Evolutionary conservation across 2,113 vertebrate species (phyloP).

Genomic region (Balaeniceps rex): DNA sequence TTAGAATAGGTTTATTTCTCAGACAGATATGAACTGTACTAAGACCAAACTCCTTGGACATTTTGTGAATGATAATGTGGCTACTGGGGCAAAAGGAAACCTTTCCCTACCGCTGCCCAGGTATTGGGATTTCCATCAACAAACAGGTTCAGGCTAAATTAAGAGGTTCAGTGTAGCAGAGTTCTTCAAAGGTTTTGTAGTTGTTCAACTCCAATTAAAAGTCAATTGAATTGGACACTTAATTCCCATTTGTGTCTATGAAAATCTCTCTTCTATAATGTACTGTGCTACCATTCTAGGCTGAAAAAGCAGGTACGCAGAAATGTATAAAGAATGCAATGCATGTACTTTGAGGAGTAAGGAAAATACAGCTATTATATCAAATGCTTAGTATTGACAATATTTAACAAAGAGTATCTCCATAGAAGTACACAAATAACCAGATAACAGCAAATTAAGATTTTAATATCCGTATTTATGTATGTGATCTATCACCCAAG

Average conservation of each 20-base stretch:
- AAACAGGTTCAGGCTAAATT: constrained; percentile 23
- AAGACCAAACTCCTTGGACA: neutral
- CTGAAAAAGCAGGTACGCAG: neutral
- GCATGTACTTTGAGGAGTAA: neutral
- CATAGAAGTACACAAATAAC: neutral
- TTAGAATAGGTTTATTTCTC: neutral
- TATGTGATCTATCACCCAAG: neutral
- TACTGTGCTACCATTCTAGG: neutral
- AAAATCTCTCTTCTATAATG: constrained; percentile 16
- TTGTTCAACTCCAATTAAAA: constrained; percentile 40
- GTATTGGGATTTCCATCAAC: constrained; percentile 18
- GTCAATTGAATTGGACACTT: constrained; percentile 29
- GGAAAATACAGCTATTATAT: neutral
- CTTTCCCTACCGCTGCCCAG: neutral
- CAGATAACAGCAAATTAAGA: neutral
- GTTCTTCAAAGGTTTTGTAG: constrained; percentile 37
- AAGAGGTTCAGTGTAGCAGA: neutral
- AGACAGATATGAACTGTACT: neutral
- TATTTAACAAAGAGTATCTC: neutral
- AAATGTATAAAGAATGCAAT: neutral
- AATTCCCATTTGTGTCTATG: constrained; percentile 41
- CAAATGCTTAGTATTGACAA: neutral
- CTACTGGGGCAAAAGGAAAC: neutral
- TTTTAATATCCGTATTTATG: neutral
- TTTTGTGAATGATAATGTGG: neutral